Base-by-base conservation (phyloP, 2,888 invertebrate species). In the Coecobrya sp. region DNA sequence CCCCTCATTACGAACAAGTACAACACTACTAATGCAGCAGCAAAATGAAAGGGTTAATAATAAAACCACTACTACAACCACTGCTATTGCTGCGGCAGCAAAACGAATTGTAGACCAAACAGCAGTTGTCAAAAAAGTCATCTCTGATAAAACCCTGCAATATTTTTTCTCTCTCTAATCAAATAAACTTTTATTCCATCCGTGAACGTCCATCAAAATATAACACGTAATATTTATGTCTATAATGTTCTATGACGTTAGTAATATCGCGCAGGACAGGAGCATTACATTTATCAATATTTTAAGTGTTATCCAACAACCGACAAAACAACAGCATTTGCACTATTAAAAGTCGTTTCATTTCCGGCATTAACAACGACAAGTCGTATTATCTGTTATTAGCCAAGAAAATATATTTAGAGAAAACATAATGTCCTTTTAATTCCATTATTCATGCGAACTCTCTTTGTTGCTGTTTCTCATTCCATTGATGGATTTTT, bases 101-200 rank as follows among this genome's bases (percentile, higher is more conserved):
- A 59, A 1, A 59, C 19, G 4, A 55, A 11, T 16, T 2, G 7
- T 2, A 59, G n/a, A 59, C 1, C 25, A 62, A 4, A 16, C 30
- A 68, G 22, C n/a, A 73, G n/a, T 19, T 42, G 73, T 42, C 42
- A 45, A 19, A 36, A 73, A 73, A 73, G 42, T 73, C 45, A 73
- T 73, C 19, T 42, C 42, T 30, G 68, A 73, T 73, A 73, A 42
- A 42, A 42, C 73, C 42, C 4, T 45, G 42, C 25, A 16, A 70
- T 70, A n/a, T 70, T 36, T n/a, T 30, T 68, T 13, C n/a, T 8
- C 42, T 70, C n/a, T 36, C 73, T 42, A 73, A 73, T 73, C 73
- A 73, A 73, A 73, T 73, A 73, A 73, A 45, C 42, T 42, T 68
- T 36, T 30, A 16, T 13, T 68, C 13, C 5, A 2, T 68, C 68